These are phyloP conservation scores for Tigriopus californicus DNA, from an alignment of 2,888 invertebrate genomes.

Conservation along the genomic window DNA sequence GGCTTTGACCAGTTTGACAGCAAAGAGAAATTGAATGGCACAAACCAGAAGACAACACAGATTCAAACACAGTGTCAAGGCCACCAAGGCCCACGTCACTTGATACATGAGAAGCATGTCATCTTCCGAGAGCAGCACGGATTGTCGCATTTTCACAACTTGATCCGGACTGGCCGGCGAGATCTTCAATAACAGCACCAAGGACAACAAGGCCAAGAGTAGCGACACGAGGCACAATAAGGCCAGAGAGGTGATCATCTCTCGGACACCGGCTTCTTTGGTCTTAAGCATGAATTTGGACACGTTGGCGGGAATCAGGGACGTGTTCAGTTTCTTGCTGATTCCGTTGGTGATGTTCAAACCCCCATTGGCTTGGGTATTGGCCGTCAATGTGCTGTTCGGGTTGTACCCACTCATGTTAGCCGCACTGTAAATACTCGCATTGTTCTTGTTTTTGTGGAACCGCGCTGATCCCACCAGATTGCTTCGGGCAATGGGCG, in stretches of 20 bases:
- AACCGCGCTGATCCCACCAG: neutral
- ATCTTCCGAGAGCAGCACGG: constrained; percentile 41
- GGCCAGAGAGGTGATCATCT: constrained; percentile 66
- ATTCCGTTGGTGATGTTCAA: neutral
- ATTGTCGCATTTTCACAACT: neutral
- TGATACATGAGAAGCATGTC: constrained; percentile 76
- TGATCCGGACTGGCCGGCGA: constrained; percentile 37
- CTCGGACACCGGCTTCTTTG: constrained; percentile 43
- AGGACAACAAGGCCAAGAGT: constrained; percentile 56
- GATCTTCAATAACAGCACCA: constrained; percentile 66
- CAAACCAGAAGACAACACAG: constrained; percentile 79
- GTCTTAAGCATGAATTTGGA: constrained; percentile 22
- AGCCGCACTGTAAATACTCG: neutral
- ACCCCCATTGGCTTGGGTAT: neutral
- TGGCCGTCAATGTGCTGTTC: neutral
- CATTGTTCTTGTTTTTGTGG: neutral
- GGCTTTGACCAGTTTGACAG: constrained; percentile 71
- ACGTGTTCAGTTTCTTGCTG: neutral
- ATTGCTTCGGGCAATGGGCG: constrained; percentile 16
- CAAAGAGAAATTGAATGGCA: constrained; percentile 81
- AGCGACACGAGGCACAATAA: constrained; percentile 66
- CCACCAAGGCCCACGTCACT: constrained; percentile 72
- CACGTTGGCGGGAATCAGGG: neutral
- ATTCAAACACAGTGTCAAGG: constrained; percentile 67
- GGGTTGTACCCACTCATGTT: neutral